These are phyloP conservation scores for Platysteira castanea DNA, from an alignment of 2,113 vertebrate species.

Conservation along the genomic window DNA sequence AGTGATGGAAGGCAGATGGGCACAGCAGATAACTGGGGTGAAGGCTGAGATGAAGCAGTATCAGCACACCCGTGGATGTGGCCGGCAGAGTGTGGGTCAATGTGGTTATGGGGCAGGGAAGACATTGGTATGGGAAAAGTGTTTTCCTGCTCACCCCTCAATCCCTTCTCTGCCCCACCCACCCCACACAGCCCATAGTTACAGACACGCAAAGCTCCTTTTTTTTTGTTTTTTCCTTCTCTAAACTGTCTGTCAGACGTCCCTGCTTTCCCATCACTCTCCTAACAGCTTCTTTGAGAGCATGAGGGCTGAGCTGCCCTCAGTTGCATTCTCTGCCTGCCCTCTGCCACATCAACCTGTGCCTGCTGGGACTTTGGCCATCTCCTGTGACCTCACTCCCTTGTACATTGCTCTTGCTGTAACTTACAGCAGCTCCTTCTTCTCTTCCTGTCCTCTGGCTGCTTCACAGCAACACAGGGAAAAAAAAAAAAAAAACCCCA, in stretches of 20 bases:
- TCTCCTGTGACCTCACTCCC: fast-evolving
- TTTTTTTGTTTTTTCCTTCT: not conserved
- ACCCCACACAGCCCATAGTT: not conserved
- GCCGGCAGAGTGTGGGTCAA: not conserved
- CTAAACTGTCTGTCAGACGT: not conserved
- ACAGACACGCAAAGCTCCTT: not conserved
- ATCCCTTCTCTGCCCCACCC: not conserved
- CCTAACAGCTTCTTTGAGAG: not conserved
- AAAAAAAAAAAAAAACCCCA: too few species aligned
- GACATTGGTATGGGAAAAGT: not conserved
- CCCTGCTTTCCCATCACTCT: not conserved
- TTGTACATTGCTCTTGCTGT: fast-evolving
- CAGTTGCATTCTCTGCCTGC: fast-evolving
- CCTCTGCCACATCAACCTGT: not conserved
- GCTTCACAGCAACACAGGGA: not conserved
- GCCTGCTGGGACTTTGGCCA: fast-evolving
- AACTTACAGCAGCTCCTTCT: not conserved
- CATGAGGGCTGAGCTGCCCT: not conserved
- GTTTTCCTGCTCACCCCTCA: not conserved
- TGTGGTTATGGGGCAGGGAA: fast-evolving
- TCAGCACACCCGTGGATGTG: fast-evolving
- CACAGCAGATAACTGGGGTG: not conserved
- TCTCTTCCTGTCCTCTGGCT: not conserved
- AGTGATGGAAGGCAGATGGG: not conserved
- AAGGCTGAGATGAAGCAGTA: not conserved